phyloP scores from a whole-genome alignment of 2,888 invertebrate genomes.

The Pristionchus fissidentatus region DNA sequence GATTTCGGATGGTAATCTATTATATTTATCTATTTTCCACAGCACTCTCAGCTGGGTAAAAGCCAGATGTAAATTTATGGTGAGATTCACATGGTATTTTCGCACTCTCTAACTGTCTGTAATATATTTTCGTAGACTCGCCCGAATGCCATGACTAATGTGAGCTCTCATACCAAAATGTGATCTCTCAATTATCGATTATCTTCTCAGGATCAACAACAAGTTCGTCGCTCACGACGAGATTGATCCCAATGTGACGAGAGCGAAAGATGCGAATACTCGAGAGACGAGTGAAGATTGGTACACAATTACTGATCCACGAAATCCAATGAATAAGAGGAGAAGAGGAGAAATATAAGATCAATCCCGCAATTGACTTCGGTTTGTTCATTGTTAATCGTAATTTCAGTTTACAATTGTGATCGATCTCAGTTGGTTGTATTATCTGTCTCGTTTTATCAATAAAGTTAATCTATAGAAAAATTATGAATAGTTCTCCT shows the following conservation, averaged over 20 bases:
- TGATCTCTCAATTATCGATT: background rate
- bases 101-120: too few species aligned
- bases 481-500: too few species aligned
- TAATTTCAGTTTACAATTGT: background rate
- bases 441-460: conserved; percentile 74
- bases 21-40: background rate
- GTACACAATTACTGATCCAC: conserved; percentile 95
- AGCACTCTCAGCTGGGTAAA: background rate
- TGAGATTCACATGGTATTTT: too few species aligned
- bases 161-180: background rate
- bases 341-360: conserved; percentile 82
- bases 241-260: conserved; percentile 64
- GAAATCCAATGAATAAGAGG: conserved; percentile 93
- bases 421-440: background rate
- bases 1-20: conserved; percentile 61
- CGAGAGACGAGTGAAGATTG: conserved; percentile 87
- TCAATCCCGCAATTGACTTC: too few species aligned
- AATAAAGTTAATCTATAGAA: conserved; percentile 87
- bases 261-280: conserved; percentile 81
- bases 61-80: too few species aligned
- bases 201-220: conserved; percentile 58
- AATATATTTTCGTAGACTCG: too few species aligned
- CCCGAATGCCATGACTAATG: too few species aligned
- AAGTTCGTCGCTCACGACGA: conserved; percentile 71
- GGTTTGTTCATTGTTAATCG: too few species aligned